Evolutionary conservation across 2,888 invertebrate genomes (phyloP).

Genomic region (Napeogenes sylphis): DNA sequence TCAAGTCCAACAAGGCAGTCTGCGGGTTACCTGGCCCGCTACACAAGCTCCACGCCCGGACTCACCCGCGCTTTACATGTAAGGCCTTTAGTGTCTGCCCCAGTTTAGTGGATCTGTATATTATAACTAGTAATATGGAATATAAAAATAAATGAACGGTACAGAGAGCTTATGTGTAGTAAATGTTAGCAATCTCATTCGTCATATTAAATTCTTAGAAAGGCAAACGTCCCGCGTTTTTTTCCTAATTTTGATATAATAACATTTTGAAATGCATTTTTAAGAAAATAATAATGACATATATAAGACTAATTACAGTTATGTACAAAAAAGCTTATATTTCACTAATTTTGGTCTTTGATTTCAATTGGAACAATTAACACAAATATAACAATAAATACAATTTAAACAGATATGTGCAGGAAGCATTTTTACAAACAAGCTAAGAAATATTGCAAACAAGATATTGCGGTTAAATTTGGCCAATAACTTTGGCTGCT

Average conservation of each 20-base stretch:
- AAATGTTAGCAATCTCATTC: constrained; percentile 16
- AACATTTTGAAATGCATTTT: constrained; percentile 11
- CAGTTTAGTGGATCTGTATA: constrained; percentile 48
- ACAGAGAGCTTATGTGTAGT: constrained; percentile 27
- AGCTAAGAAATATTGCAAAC: constrained; percentile 3
- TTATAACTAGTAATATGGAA: constrained; percentile 20
- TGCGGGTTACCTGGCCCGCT: constrained; percentile 51
- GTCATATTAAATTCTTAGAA: constrained; percentile 15
- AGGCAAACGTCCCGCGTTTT: constrained; percentile 23
- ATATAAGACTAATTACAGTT: constrained; percentile 16
- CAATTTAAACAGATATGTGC: constrained; percentile 10
- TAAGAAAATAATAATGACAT: constrained; percentile 17
- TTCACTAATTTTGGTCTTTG: constrained; percentile 27
- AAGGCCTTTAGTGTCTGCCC: constrained; percentile 52
- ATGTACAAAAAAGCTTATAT: constrained; percentile 26
- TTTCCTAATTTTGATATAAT: constrained; percentile 6
- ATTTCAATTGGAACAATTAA: constrained; percentile 17
- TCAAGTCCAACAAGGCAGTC: constrained; percentile 68
- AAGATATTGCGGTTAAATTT: constrained; percentile 5
- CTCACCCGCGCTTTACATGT: constrained; percentile 49
- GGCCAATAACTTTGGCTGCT: not conserved
- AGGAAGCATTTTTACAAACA: constrained; percentile 6
- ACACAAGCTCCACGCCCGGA: constrained; percentile 56
- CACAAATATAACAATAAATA: constrained; percentile 19
- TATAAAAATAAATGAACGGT: constrained; percentile 30